Evolutionary conservation across 2,888 invertebrate species (phyloP), one percentile per base, ranked within the genome.

Genomic region (Aplocera efformata): DNA sequence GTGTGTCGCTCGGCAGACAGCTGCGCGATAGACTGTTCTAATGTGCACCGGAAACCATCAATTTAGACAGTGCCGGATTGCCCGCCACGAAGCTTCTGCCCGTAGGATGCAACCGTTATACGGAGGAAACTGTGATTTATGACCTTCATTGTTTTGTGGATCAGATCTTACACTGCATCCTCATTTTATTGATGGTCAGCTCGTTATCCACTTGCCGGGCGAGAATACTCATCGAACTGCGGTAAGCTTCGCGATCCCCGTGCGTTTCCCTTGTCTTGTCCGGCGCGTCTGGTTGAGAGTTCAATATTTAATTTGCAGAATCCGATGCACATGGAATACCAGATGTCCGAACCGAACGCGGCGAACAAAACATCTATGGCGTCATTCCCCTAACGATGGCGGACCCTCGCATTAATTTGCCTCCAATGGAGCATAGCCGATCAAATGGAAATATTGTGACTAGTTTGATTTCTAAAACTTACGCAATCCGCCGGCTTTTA

Each of bases 31-130:
- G 75, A 74, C 69, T 60, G 67, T 65, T 74, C 77, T 78, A 84
- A 84, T 79, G 78, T 76, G 64, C 81, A 63, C 82, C 86, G 88
- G 88, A 88, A 88, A 78, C 80, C 74, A 88, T 86, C 83, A 85
- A 88, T 88, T 86, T 69, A 82, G 83, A 83, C 81, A 82, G 82
- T 78, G 77, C 72, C 68, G 80, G 80, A 81, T 85, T 76, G 84
- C 79, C 48, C 76, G 69, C 79, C 73, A 74, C 79, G 74, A 73
- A 77, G 77, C 78, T 79, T 63, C 74, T 72, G 70, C 69, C 62
- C 65, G 79, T 79, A 80, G 85, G 85, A 85, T 79, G 84, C 74
- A 69, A 76, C 83, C 75, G 80, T 81, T 81, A 73, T 62, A 72
- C 64, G 68, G 72, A 83, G 86, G 85, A 86, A 83, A 67, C 81